Conservation (phyloP, 2,113 vertebrate species). For the Channa maculata region DNA sequence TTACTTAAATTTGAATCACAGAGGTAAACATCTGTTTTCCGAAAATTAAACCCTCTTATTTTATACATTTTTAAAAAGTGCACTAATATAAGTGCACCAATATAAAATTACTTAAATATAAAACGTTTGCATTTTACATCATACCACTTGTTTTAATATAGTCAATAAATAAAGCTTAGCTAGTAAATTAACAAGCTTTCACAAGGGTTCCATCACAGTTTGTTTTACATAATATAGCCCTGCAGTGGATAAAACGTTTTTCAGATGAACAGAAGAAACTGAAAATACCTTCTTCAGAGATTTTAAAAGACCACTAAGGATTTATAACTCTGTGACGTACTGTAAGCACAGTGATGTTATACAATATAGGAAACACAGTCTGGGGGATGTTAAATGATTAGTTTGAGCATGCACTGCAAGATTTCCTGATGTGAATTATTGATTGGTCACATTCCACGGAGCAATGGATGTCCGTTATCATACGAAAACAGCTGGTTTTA, state of each 20-base stretch:
- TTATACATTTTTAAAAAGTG: no score
- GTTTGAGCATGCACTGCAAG: not conserved
- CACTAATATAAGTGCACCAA: no score
- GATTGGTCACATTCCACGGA: conserved; percentile 14
- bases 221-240: not conserved
- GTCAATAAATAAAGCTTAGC: conserved; percentile 4
- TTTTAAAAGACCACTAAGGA: not conserved
- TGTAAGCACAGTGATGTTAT: no score
- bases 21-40: no score
- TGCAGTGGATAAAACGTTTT: no score
- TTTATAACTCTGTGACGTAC: no score
- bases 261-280: not conserved
- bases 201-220: not conserved
- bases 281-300: no score
- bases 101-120: not conserved
- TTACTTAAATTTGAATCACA: no score
- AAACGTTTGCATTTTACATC: not conserved
- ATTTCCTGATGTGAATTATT: conserved; percentile 45
- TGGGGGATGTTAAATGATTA: not conserved
- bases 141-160: no score
- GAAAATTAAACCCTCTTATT: no score
- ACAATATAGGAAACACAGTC: no score
- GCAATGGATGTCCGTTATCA: not conserved
- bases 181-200: not conserved
- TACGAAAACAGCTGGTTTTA: not conserved